Evolutionary conservation across 2,797 vertebrate species (phyloP).

Genomic region (Lateolabrax maculatus): DNA sequence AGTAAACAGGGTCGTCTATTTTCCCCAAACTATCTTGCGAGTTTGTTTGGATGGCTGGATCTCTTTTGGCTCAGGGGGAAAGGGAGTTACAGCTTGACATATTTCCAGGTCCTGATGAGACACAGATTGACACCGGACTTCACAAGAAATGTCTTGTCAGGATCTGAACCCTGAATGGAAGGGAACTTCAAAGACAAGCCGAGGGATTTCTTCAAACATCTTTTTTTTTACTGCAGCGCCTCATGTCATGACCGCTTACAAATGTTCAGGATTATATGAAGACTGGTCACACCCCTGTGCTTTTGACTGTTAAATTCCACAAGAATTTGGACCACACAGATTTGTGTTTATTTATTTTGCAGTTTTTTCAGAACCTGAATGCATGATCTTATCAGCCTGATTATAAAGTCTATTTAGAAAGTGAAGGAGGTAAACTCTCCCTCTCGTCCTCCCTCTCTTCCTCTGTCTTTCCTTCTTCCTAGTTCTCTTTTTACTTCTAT

Average conservation of each 20-base stretch:
- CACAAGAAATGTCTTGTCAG: too few relatives aligned
- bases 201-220: neutral
- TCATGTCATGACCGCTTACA: neutral
- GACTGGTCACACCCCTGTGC: too few relatives aligned
- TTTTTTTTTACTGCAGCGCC: neutral
- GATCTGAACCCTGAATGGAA: too few relatives aligned
- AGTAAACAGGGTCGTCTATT: neutral
- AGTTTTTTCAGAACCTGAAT: neutral
- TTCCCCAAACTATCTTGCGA: too few relatives aligned
- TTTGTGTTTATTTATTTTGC: neutral
- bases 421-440: neutral
- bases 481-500: constrained; percentile 2
- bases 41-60: neutral
- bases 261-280: neutral
- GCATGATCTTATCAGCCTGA: constrained; percentile 7
- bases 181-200: neutral
- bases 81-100: neutral
- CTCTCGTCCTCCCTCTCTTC: neutral
- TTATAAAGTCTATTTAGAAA: neutral
- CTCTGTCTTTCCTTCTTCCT: neutral
- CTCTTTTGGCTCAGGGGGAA: neutral
- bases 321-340: neutral
- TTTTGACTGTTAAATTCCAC: neutral
- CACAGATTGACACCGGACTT: neutral
- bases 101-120: neutral